These are phyloP conservation scores for Notiomystis cincta DNA, from an alignment of 2,113 vertebrate genomes.

Conservation along the genomic window DNA sequence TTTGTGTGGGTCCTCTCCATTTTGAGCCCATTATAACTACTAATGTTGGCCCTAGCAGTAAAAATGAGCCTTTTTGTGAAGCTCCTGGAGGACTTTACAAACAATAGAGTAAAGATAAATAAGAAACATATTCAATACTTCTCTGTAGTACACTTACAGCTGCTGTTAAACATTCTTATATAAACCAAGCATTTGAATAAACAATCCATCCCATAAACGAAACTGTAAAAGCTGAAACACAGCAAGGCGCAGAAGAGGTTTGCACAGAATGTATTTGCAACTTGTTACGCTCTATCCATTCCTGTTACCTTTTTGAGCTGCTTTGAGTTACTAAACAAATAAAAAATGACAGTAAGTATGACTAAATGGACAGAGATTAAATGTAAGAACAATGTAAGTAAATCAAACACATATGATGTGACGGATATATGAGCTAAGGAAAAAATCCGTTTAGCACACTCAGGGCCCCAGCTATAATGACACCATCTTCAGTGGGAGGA, in stretches of 20 bases:
- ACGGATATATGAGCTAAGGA: neutral
- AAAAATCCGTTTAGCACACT: neutral
- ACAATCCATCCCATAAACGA: neutral
- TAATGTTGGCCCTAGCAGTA: neutral
- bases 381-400: neutral
- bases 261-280: neutral
- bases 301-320: neutral
- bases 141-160: neutral
- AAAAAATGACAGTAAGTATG: conserved; percentile 14
- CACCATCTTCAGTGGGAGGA: neutral
- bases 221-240: neutral
- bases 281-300: neutral
- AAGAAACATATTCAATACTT: neutral
- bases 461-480: neutral
- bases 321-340: neutral
- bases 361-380: conserved; percentile 17
- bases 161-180: neutral
- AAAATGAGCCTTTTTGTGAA: neutral
- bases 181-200: conserved; percentile 15
- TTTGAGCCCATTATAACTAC: neutral
- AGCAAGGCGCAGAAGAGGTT: neutral
- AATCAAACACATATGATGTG: conserved; percentile 13
- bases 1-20: neutral
- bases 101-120: neutral
- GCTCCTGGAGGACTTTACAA: neutral